Percentiles rank a stretch among this genome's conserved stretches.
These are phyloP conservation scores for Chaetura pelagica DNA, from an alignment of 2,113 vertebrate species.

Conservation along the genomic window DNA sequence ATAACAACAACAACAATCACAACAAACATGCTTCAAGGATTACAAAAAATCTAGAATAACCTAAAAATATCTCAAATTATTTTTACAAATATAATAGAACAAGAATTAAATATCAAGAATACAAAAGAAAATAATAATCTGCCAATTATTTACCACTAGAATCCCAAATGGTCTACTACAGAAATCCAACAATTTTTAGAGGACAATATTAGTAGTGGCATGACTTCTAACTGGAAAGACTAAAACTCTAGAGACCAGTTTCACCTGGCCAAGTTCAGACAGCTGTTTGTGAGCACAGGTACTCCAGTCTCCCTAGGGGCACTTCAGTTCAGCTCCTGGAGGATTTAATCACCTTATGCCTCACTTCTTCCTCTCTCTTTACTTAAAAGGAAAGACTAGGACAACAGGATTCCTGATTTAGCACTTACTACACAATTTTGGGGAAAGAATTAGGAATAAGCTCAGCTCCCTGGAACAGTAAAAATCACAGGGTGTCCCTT, in stretches of 20 bases:
- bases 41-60: not conserved
- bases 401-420: not conserved
- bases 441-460: not conserved
- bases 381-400: not conserved
- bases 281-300: not conserved
- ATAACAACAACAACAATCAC: not conserved
- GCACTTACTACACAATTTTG: not conserved
- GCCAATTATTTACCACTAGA: not conserved
- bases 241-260: not conserved
- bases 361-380: not conserved
- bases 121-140: not conserved
- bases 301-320: not conserved
- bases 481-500: not conserved
- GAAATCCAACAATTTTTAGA: not conserved
- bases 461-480: not conserved
- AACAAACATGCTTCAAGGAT: not conserved
- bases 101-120: not conserved
- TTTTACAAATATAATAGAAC: not conserved
- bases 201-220: not conserved
- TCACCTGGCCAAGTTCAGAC: not conserved
- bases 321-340: not conserved
- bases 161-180: not conserved
- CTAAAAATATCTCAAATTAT: not conserved
- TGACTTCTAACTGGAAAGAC: not conserved
- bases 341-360: not conserved